Base-by-base conservation (phyloP, 1,140 invertebrate species). In the Panagrolaimus sp. region DNA sequence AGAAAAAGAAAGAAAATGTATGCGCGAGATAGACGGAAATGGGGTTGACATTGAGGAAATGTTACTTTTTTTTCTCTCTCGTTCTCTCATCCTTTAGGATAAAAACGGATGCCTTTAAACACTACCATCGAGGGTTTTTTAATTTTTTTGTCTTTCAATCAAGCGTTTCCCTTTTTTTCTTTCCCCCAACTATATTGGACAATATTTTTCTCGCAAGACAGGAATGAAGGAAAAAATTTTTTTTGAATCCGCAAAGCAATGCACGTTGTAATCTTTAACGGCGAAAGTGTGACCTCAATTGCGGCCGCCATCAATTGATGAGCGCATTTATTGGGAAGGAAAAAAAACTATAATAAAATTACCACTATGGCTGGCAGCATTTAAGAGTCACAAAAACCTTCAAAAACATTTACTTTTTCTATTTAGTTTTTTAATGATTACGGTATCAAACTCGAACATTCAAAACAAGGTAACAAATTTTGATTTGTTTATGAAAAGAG, bases 201-300 rank as follows among this genome's bases (percentile, higher is more conserved):
- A 57, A 57, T 20, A 27, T 38, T n/a, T n/a, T 38, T 38, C 31
- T 38, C 51, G 51, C 51, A 57, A 57, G 51, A 20, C 20, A 57
- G 27, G 51, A 57, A 38, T 38, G 31, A 38, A 38, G 31, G 31
- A 7, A 38, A 38, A 38, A 38, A 38, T 38, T 38, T 38, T n/a
- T 38, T 38, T 38, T 57, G 51, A 57, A 57, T 57, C 51, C 51
- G 51, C 27, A 57, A 57, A 57, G 51, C 27, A 25, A 27, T 25
- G 51, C 20, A 25, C 20, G 51, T 27, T 57, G 51, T 57, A 57
- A 57, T 57, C 51, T 57, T 57, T 57, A 38, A 38, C 27, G 51
- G 51, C 51, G 51, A 57, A 57, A 57, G 51, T 57, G 51, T 57
- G 51, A 57, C 51, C 51, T 57, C 51, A 57, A 57, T 57, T 57